Base-by-base conservation (phyloP, 2,797 vertebrate genomes). In the Crypturellus tataupa region DNA sequence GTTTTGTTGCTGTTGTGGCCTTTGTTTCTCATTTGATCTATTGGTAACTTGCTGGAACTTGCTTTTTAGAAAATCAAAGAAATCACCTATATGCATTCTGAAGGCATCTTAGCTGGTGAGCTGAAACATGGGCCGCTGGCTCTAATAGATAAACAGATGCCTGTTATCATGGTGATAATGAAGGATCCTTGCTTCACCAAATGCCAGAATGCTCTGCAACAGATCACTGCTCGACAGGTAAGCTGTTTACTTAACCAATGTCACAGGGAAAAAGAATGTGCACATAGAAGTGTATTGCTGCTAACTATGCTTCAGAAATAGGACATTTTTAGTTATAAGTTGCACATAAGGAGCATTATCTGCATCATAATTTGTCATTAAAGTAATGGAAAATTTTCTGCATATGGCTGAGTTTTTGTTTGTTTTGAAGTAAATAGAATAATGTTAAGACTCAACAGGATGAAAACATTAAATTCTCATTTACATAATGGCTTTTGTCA, bases 71-170 rank as follows among this genome's bases (percentile, higher is more conserved):
- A 99, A 99, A 99, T 99, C 86, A 99, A 99, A 97, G 99, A 99
- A 97, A 99, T 99, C 95, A 99, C 99, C 6, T 99, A 99, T 91
- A 99, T 99, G 99, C 99, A 99, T 94, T 99, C 99, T 0, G 99
- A 99, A 97, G 99, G 99, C 49, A 99, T 99, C 97, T 93, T 99
- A 96, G 99, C 99, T 4, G 99, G 99, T 31, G 99, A 99, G 96
- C 97, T 99, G 97, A 99, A 99, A 95, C 99, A 99, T 0, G 99
- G 99, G 4, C 99, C 99, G 0, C 96, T 99, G 97, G 99, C 99
- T 0, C 98, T 99, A 13, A 87, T 99, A 39, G 99, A 99, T 97
- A 98, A 99, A 94, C 96, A 99, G 90, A 99, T 99, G 99, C 99
- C 99, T 0, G 98, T 99, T 93, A 99, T 99, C 97, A 99, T 99